These are phyloP conservation scores for Melanocharis versteri DNA, from an alignment of 2,113 vertebrate species.

Conservation along the genomic window DNA sequence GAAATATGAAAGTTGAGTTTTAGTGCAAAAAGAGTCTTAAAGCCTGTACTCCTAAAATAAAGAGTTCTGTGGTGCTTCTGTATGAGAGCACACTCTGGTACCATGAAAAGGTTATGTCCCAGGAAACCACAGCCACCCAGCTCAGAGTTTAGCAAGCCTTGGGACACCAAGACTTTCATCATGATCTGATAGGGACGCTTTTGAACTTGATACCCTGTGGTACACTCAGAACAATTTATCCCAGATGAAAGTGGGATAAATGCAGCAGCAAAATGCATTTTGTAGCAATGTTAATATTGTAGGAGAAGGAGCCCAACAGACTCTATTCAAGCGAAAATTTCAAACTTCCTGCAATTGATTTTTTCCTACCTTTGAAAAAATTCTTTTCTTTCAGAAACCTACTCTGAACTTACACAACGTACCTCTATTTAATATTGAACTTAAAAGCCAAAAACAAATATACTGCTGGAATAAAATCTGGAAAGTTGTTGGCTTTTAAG, in stretches of 20 bases:
- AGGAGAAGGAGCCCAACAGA: background rate
- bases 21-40: background rate
- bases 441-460: background rate
- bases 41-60: background rate
- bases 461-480: background rate
- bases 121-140: background rate
- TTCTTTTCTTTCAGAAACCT: background rate
- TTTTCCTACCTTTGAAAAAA: background rate
- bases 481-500: background rate
- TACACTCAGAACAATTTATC: background rate
- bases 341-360: background rate
- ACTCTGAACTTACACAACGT: background rate
- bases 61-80: background rate
- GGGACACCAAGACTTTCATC: background rate
- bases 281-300: background rate
- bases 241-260: background rate
- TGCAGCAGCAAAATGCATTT: background rate
- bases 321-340: background rate
- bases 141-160: background rate
- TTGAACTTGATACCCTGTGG: background rate
- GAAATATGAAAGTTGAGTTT: background rate
- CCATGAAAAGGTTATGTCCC: background rate
- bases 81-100: background rate
- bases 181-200: background rate
- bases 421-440: background rate